Evolutionary conservation across 2,113 vertebrate genomes (phyloP).

Genomic region (Pangasianodon hypophthalmus): DNA sequence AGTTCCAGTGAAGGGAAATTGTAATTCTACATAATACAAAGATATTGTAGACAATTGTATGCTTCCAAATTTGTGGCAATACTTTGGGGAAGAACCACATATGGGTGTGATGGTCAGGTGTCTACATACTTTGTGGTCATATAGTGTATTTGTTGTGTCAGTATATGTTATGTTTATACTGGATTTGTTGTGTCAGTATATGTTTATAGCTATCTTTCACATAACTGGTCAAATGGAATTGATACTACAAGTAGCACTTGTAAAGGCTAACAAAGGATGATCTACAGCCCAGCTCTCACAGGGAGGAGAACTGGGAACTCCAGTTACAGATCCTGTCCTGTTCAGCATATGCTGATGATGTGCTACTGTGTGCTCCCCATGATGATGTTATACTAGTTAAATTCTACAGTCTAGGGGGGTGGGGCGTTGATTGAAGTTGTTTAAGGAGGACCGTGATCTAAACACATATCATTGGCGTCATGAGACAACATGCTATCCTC

Average conservation of each 20-base stretch:
- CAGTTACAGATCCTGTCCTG: no score
- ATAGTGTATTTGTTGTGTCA: neutral
- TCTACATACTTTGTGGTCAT: neutral
- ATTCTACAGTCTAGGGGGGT: neutral
- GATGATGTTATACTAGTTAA: neutral
- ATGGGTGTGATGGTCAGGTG: neutral
- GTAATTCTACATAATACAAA: neutral
- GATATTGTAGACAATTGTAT: neutral
- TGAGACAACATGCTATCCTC: neutral
- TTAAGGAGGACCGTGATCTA: neutral
- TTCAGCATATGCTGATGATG: neutral
- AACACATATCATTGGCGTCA: neutral
- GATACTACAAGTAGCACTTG: neutral
- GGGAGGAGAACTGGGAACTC: neutral
- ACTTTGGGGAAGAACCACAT: neutral
- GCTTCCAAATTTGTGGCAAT: neutral
- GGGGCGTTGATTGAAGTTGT: neutral
- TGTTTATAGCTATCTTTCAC: neutral
- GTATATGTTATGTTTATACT: neutral
- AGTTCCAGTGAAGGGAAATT: neutral
- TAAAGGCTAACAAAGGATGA: neutral
- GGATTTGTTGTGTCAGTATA: neutral
- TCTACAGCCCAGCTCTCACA: neutral
- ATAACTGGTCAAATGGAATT: neutral
- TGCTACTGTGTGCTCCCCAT: accelerated